Evolutionary conservation across 2,888 invertebrate species (phyloP), one percentile per base, ranked within the genome.

Genomic region (Scaptomyza cyrtandrae): DNA sequence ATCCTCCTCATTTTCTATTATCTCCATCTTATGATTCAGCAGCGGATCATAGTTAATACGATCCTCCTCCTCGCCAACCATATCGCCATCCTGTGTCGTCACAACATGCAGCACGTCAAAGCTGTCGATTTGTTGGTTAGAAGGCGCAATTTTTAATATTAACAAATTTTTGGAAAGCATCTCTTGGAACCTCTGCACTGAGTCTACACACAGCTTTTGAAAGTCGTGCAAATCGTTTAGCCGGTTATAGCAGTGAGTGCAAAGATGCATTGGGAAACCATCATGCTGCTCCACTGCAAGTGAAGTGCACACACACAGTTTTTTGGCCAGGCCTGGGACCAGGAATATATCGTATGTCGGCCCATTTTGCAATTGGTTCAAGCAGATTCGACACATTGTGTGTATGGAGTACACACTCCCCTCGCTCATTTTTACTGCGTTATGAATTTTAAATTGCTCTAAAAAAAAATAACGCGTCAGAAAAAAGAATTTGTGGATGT

Each of bases 321-420:
- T 91, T 49, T 90, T 89, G 41, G 85, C 87, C 57, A 91, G 70
- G 14, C 89, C 91, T 3, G 90, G 89, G 3, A 89, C 78, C 35
- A 82, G 35, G 57, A 90, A 91, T 29, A 91, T 57, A 56, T 90
- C 89, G 52, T 78, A 75, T 35, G 60, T 63, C 3, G 64, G 76
- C 24, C 78, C 85, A 60, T 74, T 86, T 45, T 78, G 79, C 53
- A 91, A 56, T 39, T 78, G 78, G 49, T 88, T 84, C 39, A 91
- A 64, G 53, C 91, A 91, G 33, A 91, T 91, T 35, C 91, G 91
- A 61, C 91, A 91, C 68, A 90, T 80, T 53, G 90, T 80, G 52
- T 90, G 72, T 46, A 90, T 77, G 76, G 80, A 75, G 70, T 67
- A 77, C 31, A 50, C 64, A 63, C 72, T 73, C 41, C 65, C 48